These are phyloP conservation scores for Zhengitettix transpicula DNA, from an alignment of 2,888 invertebrate species.

Conservation along the genomic window DNA sequence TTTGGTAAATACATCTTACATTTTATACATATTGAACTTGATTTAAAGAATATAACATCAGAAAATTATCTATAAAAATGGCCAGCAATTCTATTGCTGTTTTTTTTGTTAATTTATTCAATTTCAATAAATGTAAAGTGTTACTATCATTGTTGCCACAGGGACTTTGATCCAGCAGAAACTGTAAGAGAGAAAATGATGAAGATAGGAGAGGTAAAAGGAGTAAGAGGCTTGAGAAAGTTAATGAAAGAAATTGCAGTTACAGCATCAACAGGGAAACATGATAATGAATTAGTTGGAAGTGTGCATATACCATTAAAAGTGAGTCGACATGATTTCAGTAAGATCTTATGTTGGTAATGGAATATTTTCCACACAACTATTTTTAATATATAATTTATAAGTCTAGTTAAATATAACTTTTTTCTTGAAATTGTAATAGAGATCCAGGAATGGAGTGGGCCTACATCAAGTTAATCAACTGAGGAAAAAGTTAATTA, in stretches of 20 bases:
- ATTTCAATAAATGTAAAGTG: no score
- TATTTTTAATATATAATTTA: not conserved
- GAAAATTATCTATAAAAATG: no score
- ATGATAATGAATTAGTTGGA: conserved; percentile 90
- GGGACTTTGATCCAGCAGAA: conserved; percentile 85
- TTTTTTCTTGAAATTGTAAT: no score
- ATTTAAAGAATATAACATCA: no score
- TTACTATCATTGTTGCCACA: conserved; percentile 17
- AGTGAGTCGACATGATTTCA: conserved; percentile 30
- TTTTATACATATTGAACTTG: no score
- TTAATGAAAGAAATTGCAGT: conserved; percentile 80
- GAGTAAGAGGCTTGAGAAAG: conserved; percentile 66
- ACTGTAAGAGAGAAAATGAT: conserved; percentile 75
- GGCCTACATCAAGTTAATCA: no score
- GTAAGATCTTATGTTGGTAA: not conserved
- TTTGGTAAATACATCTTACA: conserved; percentile 41
- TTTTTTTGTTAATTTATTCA: no score
- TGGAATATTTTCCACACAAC: not conserved
- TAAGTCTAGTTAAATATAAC: not conserved
- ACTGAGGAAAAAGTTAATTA: no score
- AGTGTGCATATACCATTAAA: conserved; percentile 69
- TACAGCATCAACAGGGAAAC: conserved; percentile 87
- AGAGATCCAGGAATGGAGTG: no score
- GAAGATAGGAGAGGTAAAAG: conserved; percentile 71
- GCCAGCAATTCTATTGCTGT: no score